Evolutionary conservation across 2,888 invertebrate genomes (phyloP).

Genomic region (Leucoma salicis): DNA sequence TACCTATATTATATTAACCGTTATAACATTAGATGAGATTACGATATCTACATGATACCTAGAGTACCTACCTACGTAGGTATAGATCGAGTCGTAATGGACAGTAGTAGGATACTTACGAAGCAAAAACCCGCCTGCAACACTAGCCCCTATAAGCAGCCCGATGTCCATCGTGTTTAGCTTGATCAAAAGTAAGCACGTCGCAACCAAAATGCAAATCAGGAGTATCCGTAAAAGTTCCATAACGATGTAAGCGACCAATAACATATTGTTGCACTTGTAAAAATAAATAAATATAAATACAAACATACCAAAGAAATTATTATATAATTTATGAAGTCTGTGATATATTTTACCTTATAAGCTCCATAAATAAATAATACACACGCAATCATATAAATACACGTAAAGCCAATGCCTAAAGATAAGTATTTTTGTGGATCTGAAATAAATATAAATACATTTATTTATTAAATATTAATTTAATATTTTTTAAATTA

Average conservation of each 20-base stretch:
- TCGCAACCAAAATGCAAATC: slow-evolving; percentile 47
- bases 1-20: no score
- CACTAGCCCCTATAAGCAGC: slow-evolving; percentile 68
- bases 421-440: slow-evolving; percentile 52
- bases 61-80: no score
- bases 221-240: slow-evolving; percentile 56
- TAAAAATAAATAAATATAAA: not conserved
- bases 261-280: slow-evolving; percentile 59
- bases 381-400: slow-evolving; percentile 54
- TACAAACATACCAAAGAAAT: not conserved
- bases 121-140: slow-evolving; percentile 62
- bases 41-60: no score
- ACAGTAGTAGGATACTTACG: slow-evolving; percentile 45
- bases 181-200: slow-evolving; percentile 61
- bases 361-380: slow-evolving; percentile 68
- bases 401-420: slow-evolving; percentile 43
- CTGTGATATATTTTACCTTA: slow-evolving; percentile 45
- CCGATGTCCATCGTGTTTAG: slow-evolving; percentile 76
- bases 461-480: not conserved
- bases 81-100: no score
- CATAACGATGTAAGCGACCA: slow-evolving; percentile 58
- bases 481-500: no score
- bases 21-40: no score
- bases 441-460: slow-evolving; percentile 44
- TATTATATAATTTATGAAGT: not conserved